Base-by-base conservation (phyloP, 2,888 invertebrate species). In the Sceliomorpha sp. region DNA sequence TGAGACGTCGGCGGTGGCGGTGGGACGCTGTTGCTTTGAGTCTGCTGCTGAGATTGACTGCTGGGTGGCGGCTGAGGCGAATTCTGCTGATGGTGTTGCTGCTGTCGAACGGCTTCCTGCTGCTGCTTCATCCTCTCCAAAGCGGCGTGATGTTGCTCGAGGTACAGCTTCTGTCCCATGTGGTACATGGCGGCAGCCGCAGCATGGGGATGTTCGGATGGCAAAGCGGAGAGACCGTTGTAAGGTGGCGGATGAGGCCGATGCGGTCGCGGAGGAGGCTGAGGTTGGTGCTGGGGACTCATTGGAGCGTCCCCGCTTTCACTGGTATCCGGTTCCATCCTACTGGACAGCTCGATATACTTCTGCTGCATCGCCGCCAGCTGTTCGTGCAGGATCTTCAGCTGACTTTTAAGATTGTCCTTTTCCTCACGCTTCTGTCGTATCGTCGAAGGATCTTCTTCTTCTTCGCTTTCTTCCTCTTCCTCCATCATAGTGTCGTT, bases 281-380 rank as follows among this genome's bases (percentile, higher is more conserved):
- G 90, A 20, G 91, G 90, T 73, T 74, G 80, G 69, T 76, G 85
- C 78, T 88, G 89, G 79, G 82, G 90, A 82, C 82, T 89, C 80
- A 81, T 68, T 15, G 87, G 86, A 24, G 83, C 72, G 83, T 89
- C 70, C 90, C 91, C 70, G 91, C 90, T 70, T 91, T 93, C 80
- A 89, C 88, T 77, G 88, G 90, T 74, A 88, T 90, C 80, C 88
- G 89, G 82, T 86, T 95, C 95, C 92, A 95, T 95, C 76, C 95
- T 91, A 81, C 94, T 95, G 86, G 95, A 95, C 80, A 97, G 89
- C 88, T 96, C 95, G 85, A 94, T 92, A 89, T 97, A 97, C 86
- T 96, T 94, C 84, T 96, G 95, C 89, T 96, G 96, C 94, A 97
- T 96, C 86, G 94, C 94, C 7, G 95, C 96, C 63, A 97, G 89